Evolutionary conservation across 2,888 invertebrate genomes (phyloP).

Genomic region (Acleris cristana): DNA sequence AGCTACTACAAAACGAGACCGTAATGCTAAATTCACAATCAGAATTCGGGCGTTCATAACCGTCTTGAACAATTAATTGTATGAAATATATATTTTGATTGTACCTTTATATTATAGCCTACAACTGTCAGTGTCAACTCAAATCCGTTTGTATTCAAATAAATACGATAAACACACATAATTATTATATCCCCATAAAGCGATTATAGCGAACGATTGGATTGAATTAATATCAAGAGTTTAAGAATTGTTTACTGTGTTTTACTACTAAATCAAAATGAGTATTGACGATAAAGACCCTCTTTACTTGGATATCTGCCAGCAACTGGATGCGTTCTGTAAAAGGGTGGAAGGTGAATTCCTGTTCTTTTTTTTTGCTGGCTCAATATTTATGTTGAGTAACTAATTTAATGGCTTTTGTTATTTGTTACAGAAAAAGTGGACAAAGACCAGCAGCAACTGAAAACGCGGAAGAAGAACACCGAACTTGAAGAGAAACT

Average conservation of each 20-base stretch:
- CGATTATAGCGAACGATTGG: too few species aligned
- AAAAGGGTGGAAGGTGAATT: constrained; percentile 33
- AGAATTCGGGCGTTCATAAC: too few species aligned
- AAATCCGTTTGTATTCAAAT: neutral
- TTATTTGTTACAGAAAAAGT: constrained; percentile 59
- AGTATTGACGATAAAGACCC: constrained; percentile 43
- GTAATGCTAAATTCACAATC: too few species aligned
- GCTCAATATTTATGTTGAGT: neutral
- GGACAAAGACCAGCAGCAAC: constrained; percentile 58
- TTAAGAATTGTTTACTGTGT: neutral
- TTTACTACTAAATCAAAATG: constrained; percentile 44
- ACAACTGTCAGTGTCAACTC: too few species aligned
- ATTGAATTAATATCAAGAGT: neutral
- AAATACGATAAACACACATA: neutral
- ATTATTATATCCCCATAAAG: too few species aligned
- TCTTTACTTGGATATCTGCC: constrained; percentile 26
- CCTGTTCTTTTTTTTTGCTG: too few species aligned
- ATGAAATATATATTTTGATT: too few species aligned
- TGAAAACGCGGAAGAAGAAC: constrained; percentile 63
- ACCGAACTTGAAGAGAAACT: constrained; percentile 64
- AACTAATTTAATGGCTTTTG: neutral
- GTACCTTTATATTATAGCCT: too few species aligned
- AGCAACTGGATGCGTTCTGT: constrained; percentile 26
- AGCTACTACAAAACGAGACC: too few species aligned
- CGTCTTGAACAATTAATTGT: too few species aligned